Conservation (phyloP, 1,140 invertebrate genomes). For the Trichonephila clavata region DNA sequence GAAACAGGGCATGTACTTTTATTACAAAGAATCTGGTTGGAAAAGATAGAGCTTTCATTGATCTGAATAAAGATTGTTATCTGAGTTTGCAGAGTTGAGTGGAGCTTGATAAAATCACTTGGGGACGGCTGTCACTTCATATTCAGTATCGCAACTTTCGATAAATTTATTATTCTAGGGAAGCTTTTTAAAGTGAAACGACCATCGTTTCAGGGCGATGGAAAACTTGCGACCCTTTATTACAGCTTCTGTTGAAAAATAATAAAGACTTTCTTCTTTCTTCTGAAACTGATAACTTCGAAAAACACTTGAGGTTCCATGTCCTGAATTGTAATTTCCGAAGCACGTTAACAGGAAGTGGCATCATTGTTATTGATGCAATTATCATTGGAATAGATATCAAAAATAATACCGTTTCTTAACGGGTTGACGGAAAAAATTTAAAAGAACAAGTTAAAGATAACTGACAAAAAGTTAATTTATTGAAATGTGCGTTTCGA, state of each 20-base stretch:
- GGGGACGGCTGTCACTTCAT: conserved; percentile 21
- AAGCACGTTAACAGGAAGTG: background rate
- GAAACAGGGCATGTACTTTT: background rate
- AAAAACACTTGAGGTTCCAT: background rate
- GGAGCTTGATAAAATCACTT: background rate
- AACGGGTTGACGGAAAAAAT: background rate
- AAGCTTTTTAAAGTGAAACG: background rate
- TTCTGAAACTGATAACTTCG: background rate
- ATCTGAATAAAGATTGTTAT: conserved; percentile 22
- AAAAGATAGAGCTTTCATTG: background rate
- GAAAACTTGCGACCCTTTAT: background rate
- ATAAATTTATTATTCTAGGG: conserved; percentile 4
- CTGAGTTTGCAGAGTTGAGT: background rate
- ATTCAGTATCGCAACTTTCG: conserved; percentile 7
- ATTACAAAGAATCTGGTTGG: background rate
- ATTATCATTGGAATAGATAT: background rate
- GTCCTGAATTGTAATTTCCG: background rate
- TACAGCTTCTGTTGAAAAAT: background rate
- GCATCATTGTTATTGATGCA: background rate
- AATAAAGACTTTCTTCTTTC: background rate
- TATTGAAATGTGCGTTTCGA: background rate
- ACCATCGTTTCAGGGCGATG: background rate
- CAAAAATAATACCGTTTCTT: background rate
- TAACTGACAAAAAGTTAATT: background rate
- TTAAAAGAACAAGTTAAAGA: background rate